Percentiles rank a stretch among this genome's conserved stretches.
These are phyloP conservation scores for Drosophila neoperkinsi DNA, from an alignment of 2,888 invertebrate species.

Conservation along the genomic window DNA sequence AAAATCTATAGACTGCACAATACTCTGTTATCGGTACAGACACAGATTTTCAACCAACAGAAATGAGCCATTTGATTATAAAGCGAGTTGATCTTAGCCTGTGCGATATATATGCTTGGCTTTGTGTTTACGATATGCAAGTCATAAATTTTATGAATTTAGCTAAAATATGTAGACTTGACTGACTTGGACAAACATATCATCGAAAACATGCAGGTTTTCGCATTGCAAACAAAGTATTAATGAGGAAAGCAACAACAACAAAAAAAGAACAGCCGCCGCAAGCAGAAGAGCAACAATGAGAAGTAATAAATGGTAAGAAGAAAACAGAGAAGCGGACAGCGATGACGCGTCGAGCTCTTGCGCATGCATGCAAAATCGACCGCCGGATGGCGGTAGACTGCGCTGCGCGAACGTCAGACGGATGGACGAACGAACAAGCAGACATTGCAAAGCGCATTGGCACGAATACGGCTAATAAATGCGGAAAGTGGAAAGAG, in stretches of 20 bases:
- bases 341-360: slow-evolving; percentile 31
- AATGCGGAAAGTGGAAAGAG: slow-evolving; percentile 66
- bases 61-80: neutral
- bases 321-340: slow-evolving; percentile 19
- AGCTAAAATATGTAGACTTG: neutral
- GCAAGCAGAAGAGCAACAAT: slow-evolving; percentile 32
- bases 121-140: neutral
- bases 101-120: neutral
- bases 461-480: slow-evolving; percentile 68
- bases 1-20: neutral
- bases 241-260: slow-evolving; percentile 44
- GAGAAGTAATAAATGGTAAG: slow-evolving; percentile 20
- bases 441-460: slow-evolving; percentile 43
- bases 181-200: neutral
- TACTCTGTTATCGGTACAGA: slow-evolving; percentile 1
- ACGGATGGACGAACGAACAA: neutral
- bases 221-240: slow-evolving; percentile 14
- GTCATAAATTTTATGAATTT: neutral
- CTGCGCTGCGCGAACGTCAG: slow-evolving; percentile 6
- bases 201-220: neutral
- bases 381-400: slow-evolving; percentile 19
- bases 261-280: slow-evolving; percentile 40
- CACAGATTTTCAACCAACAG: neutral
- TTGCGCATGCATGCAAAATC: slow-evolving; percentile 49
- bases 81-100: neutral